A percentile compares a stretch with the other conserved stretches of the same genome.
phyloP scores from a whole-genome alignment of 2,113 vertebrate species.

The Psilopsiagon aymara region DNA sequence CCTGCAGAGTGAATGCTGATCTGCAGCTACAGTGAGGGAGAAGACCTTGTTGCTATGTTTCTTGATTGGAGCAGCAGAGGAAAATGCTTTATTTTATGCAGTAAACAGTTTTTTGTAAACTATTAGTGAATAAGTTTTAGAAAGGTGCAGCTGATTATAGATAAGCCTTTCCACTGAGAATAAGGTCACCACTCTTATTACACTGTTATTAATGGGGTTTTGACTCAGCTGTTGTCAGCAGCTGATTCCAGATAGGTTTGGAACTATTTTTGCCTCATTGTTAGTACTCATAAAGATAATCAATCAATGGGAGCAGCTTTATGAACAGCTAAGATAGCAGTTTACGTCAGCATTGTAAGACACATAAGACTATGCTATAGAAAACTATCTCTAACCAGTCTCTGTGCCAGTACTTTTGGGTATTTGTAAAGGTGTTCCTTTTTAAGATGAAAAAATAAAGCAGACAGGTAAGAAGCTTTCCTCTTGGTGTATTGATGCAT shows the following conservation, averaged over 20 bases:
- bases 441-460: neutral
- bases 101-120: neutral
- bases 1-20: neutral
- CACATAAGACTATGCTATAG: neutral
- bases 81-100: neutral
- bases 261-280: neutral
- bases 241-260: neutral
- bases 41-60: neutral
- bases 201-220: conserved; percentile 6
- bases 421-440: neutral
- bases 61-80: neutral
- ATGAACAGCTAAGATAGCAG: neutral
- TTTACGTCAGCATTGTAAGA: neutral
- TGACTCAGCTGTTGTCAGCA: neutral
- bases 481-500: neutral
- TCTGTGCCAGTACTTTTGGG: neutral
- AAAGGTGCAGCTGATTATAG: neutral
- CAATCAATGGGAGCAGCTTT: neutral
- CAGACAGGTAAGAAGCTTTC: neutral
- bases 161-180: neutral
- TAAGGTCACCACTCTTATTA: conserved; percentile 34
- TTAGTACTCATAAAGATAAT: neutral
- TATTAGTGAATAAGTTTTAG: neutral
- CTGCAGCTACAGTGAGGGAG: neutral
- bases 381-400: neutral